These are phyloP conservation scores for Drosophila neonasuta DNA, from an alignment of 2,888 invertebrate genomes.

Conservation along the genomic window DNA sequence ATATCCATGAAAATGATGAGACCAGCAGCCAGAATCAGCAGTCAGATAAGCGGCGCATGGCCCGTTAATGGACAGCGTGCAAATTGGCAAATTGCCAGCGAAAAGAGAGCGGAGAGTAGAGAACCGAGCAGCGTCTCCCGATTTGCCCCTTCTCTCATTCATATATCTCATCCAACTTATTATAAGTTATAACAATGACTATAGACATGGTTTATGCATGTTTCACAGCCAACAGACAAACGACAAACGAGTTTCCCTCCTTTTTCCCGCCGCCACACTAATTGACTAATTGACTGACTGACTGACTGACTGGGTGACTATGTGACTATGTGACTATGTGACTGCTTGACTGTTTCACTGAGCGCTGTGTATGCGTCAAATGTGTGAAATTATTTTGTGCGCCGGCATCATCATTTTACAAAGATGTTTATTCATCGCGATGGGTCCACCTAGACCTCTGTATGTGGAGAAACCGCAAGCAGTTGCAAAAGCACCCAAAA, in stretches of 20 bases:
- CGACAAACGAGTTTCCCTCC: conserved; percentile 48
- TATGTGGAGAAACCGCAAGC: conserved; percentile 34
- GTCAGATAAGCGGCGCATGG: conserved; percentile 60
- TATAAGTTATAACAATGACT: conserved; percentile 43
- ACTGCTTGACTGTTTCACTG: conserved; percentile 5
- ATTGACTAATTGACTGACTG: conserved; percentile 31
- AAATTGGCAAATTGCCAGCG: conserved; percentile 69
- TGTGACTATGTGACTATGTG: conserved; percentile 2
- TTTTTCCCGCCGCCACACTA: conserved; percentile 9
- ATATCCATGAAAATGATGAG: conserved; percentile 74
- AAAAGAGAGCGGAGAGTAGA: background rate
- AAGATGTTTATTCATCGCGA: conserved; percentile 73
- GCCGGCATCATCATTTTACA: conserved; percentile 75
- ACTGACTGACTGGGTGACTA: conserved; percentile 5
- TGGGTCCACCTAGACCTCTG: conserved; percentile 15
- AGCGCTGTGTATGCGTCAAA: conserved; percentile 64
- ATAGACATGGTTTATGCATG: conserved; percentile 45
- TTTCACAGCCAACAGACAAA: conserved; percentile 38
- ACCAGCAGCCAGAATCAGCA: conserved; percentile 42
- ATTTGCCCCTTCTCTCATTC: background rate
- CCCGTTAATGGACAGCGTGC: conserved; percentile 73
- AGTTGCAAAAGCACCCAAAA: conserved; percentile 56
- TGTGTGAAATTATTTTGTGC: conserved; percentile 72
- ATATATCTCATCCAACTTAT: conserved; percentile 24
- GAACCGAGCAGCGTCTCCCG: background rate